Percentiles rank a stretch among this genome's conserved stretches.
Conservation (phyloP, 1,140 invertebrate species). For the Pantala flavescens region DNA sequence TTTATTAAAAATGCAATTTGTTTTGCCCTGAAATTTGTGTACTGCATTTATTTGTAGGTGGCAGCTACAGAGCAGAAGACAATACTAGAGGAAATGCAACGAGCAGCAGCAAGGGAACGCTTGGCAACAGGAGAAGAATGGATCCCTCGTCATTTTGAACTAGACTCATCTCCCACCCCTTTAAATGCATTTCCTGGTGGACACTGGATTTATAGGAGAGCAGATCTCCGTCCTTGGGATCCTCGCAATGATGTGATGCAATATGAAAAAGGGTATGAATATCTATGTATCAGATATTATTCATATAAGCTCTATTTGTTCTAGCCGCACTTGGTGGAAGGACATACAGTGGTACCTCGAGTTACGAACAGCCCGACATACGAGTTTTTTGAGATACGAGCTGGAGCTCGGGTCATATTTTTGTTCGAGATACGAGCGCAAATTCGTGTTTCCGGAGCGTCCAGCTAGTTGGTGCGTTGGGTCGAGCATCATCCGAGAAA, state of each 20-base stretch:
- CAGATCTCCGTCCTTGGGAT: slow-evolving; percentile 70
- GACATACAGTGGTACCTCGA: too few species aligned
- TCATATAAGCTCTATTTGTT: too few species aligned
- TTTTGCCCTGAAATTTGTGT: too few species aligned
- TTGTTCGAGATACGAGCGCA: too few species aligned
- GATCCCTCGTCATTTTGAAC: slow-evolving; percentile 58
- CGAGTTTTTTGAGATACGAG: too few species aligned
- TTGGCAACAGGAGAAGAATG: slow-evolving; percentile 50
- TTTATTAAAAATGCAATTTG: too few species aligned
- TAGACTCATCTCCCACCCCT: slow-evolving; percentile 33
- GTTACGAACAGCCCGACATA: too few species aligned
- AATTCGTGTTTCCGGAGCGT: too few species aligned
- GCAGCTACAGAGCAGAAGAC: slow-evolving; percentile 85
- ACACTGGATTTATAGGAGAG: slow-evolving; percentile 68
- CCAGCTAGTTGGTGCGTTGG: too few species aligned
- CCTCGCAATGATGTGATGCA: slow-evolving; percentile 68
- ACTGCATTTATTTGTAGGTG: slow-evolving; percentile 41
- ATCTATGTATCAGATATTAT: slow-evolving; percentile 27
- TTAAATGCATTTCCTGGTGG: slow-evolving; percentile 45
- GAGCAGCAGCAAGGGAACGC: slow-evolving; percentile 55
- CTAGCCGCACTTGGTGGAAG: too few species aligned
- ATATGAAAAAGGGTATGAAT: slow-evolving; percentile 61
- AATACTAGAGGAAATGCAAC: slow-evolving; percentile 72
- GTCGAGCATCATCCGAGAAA: too few species aligned
- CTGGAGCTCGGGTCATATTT: too few species aligned